phyloP scores from a whole-genome alignment of 2,797 vertebrate species.

The Melanotaenia pygmaea region DNA sequence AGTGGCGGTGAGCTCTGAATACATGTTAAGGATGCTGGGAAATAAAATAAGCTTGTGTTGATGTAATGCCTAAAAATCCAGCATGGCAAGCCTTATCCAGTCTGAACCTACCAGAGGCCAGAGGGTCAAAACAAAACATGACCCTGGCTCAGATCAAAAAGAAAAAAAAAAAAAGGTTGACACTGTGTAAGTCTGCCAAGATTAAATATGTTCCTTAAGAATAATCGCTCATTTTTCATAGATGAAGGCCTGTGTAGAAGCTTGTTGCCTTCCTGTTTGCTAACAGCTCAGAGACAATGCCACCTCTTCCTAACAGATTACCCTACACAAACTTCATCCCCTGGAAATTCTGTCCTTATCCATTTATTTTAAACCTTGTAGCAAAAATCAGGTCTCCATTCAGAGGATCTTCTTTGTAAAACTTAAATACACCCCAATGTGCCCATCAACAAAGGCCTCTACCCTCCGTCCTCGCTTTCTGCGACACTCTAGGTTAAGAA shows the following conservation, averaged over 20 bases:
- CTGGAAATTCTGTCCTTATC: constrained; percentile 75
- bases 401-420: constrained; percentile 78
- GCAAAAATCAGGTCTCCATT: constrained; percentile 83
- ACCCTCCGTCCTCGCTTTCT: constrained; percentile 69
- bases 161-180: too few species aligned
- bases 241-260: constrained; percentile 25
- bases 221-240: constrained; percentile 44
- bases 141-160: background rate
- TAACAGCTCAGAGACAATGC: constrained; percentile 47
- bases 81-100: constrained; percentile 10
- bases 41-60: constrained; percentile 46
- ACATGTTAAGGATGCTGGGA: constrained; percentile 38
- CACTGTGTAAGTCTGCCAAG: constrained; percentile 10
- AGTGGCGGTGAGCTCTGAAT: constrained; percentile 58
- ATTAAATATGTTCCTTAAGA: constrained; percentile 47
- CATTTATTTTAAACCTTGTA: constrained; percentile 79
- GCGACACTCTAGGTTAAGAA: constrained; percentile 82
- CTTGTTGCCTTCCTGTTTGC: constrained; percentile 44
- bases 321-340: constrained; percentile 71
- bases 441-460: constrained; percentile 82
- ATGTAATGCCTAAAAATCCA: constrained; percentile 28
- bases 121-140: constrained; percentile 24
- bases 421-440: constrained; percentile 86
- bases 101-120: constrained; percentile 51
- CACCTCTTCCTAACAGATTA: constrained; percentile 67